Evolutionary conservation across 2,113 vertebrate genomes (phyloP), one percentile per base, ranked within the genome.

Genomic region (Tiliqua scincoides): DNA sequence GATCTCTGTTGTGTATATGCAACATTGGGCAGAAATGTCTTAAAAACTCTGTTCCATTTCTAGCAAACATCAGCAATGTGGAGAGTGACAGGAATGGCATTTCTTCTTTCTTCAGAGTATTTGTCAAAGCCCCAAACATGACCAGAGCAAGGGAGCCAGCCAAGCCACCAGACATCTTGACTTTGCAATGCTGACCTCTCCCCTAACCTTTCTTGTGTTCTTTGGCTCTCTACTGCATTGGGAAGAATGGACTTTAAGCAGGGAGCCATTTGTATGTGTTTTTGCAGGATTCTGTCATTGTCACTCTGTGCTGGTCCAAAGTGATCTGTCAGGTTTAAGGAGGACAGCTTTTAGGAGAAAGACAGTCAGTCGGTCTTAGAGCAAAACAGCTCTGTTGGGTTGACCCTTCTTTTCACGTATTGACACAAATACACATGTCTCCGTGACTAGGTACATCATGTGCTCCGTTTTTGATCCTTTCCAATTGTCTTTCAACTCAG

Each of bases 371-470:
- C 35, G 32, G n/a, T 35, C 68, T 70, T 32, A 70, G 68, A 43
- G 37, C 21, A 43, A 11, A 72, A 43, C 35, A 71, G 35, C 32
- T 21, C 70, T 5, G 20, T 20, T 65, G 25, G 30, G 23, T 32
- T 87, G 79, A 85, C 77, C 76, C 89, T 85, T 84, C 65, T 62
- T 71, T 81, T 62, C n/a, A 76, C 72, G 37, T 54, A 81, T 52
- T 43, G 52, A 1, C 8, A 30, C 15, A 74, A 2, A 1, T 79
- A 32, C 27, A 75, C 23, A 65, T 73, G 23, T 9, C 35, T 72
- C 32, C 21, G 20, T 20, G 8, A 40, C 35, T 7, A 40, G 70
- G 20, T 40, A 72, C 37, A 82, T 35, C 40, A 68, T 0, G 0
- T 3, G 9, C 1, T 78, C 15, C 27, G 32, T 54, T 11, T 72